Conservation (phyloP, 2,888 invertebrate species). For the Autographa gamma region DNA sequence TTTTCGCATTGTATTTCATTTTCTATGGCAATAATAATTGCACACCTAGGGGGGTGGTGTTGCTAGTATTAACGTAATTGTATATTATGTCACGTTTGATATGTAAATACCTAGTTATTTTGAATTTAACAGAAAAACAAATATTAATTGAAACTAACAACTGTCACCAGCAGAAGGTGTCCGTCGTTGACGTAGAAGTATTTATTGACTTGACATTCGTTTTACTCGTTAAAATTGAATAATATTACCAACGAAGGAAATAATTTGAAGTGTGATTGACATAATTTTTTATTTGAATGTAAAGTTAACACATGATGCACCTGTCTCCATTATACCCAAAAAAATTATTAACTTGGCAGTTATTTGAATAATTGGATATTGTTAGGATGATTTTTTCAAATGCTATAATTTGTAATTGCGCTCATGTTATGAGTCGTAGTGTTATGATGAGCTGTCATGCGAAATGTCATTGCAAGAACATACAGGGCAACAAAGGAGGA, state of each 20-base stretch:
- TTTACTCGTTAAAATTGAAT: slow-evolving; percentile 69
- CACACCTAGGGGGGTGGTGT: slow-evolving; percentile 15
- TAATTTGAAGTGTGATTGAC: slow-evolving; percentile 73
- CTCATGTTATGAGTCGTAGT: slow-evolving; percentile 19
- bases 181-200: slow-evolving; percentile 46
- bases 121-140: slow-evolving; percentile 43
- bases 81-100: slow-evolving; percentile 34
- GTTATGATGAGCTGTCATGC: slow-evolving; percentile 36
- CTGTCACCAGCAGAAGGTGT: slow-evolving; percentile 54
- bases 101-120: slow-evolving; percentile 48
- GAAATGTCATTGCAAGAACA: slow-evolving; percentile 35
- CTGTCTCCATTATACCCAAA: slow-evolving; percentile 53
- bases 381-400: slow-evolving; percentile 38
- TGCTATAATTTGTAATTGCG: slow-evolving; percentile 32
- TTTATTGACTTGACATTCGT: slow-evolving; percentile 57
- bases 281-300: slow-evolving; percentile 63
- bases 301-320: slow-evolving; percentile 47
- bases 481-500: neutral
- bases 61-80: slow-evolving; percentile 36
- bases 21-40: slow-evolving; percentile 34
- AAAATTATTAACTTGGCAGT: slow-evolving; percentile 43
- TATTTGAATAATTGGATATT: slow-evolving; percentile 56
- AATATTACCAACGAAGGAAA: slow-evolving; percentile 62
- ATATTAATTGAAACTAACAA: slow-evolving; percentile 49
- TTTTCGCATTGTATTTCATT: slow-evolving; percentile 1